These are phyloP conservation scores for Sturmia bella DNA, from an alignment of 2,888 invertebrate genomes.

Conservation along the genomic window DNA sequence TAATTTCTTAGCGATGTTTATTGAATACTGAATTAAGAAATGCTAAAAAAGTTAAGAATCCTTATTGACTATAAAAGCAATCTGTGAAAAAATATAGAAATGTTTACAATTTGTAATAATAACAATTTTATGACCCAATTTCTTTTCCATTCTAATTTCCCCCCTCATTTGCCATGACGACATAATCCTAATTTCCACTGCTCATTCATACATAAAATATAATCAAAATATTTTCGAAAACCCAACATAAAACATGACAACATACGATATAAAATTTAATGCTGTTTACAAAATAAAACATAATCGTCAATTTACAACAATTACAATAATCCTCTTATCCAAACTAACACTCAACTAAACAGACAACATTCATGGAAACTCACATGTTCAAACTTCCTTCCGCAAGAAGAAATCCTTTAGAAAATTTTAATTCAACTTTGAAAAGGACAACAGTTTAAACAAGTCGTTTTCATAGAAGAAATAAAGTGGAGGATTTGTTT, in stretches of 20 bases:
- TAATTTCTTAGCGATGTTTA: too few relatives aligned
- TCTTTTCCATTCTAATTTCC: background rate
- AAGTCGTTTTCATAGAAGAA: conserved; percentile 9
- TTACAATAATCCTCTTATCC: conserved; percentile 70
- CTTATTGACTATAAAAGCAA: too few relatives aligned
- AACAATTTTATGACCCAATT: conserved; percentile 2
- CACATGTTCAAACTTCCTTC: background rate
- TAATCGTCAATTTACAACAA: conserved; percentile 69
- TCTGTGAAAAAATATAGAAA: background rate
- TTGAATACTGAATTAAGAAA: too few relatives aligned
- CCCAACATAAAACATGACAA: conserved; percentile 40
- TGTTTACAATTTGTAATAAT: background rate
- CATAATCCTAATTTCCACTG: conserved; percentile 57
- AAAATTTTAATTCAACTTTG: conserved; percentile 23
- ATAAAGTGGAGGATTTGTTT: conserved; percentile 7
- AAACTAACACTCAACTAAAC: conserved; percentile 45
- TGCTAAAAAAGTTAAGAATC: too few relatives aligned
- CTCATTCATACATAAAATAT: conserved; percentile 54
- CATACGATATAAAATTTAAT: conserved; percentile 46
- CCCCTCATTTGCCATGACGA: conserved; percentile 8
- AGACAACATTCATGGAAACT: background rate
- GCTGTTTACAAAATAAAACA: conserved; percentile 54
- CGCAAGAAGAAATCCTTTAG: conserved; percentile 21
- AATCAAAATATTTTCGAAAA: conserved; percentile 59
- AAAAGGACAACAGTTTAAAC: conserved; percentile 48